Conservation (phyloP, 1,140 invertebrate genomes). For the Drosophila insularis region DNA sequence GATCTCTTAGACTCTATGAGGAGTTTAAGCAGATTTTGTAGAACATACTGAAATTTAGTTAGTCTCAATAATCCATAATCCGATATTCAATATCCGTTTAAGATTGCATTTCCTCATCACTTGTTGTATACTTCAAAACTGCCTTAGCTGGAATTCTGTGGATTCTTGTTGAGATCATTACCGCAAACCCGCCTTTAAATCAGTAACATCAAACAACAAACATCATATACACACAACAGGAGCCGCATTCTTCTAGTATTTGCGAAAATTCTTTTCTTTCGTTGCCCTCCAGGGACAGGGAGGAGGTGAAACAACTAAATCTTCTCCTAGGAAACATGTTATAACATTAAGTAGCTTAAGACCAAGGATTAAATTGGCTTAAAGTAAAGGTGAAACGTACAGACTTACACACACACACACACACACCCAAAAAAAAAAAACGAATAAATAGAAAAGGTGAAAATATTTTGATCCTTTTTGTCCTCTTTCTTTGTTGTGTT, state of each 20-base stretch:
- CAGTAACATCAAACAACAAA: not conserved
- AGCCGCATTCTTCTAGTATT: constrained; percentile 62
- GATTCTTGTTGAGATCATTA: constrained; percentile 56
- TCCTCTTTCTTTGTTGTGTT: not conserved
- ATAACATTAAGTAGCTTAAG: constrained; percentile 70
- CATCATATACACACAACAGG: constrained; percentile 24
- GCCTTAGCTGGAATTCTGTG: constrained; percentile 9
- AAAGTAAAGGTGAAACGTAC: constrained; percentile 14
- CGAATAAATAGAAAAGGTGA: constrained; percentile 52
- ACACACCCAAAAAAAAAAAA: constrained; percentile 20
- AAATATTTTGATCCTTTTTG: constrained; percentile 64
- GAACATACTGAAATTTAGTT: not conserved
- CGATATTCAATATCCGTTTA: not conserved
- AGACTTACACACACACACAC: constrained; percentile 22
- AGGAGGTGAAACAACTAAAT: constrained; percentile 47
- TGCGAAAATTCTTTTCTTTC: constrained; percentile 23
- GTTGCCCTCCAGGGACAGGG: not conserved
- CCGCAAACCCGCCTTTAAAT: constrained; percentile 31
- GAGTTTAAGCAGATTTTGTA: no score
- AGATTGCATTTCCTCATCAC: not conserved
- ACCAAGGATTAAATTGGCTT: constrained; percentile 71
- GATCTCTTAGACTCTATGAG: no score
- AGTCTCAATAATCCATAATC: not conserved
- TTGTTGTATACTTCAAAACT: constrained; percentile 37
- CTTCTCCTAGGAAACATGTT: constrained; percentile 55